Percentiles rank a stretch among this genome's conserved stretches.
These are phyloP conservation scores for Hyperoplus lanceolatus DNA, from an alignment of 2,797 vertebrate species.

Conservation along the genomic window DNA sequence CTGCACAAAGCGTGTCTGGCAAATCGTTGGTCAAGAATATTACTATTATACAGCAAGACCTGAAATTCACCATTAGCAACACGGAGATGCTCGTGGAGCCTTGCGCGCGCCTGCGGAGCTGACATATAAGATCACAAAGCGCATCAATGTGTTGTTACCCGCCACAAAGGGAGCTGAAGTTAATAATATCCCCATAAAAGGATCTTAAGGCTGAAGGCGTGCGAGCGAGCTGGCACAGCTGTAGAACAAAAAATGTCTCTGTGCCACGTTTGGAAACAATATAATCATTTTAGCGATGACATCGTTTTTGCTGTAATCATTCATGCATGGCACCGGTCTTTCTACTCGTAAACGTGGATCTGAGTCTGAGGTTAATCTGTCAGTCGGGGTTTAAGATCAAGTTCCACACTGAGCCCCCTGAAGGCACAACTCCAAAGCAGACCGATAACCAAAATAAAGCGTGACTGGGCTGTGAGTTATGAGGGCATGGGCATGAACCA, in stretches of 20 bases:
- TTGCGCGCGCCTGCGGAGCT: conserved; percentile 33
- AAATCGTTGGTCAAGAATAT: neutral
- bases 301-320: conserved; percentile 36
- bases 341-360: conserved; percentile 74
- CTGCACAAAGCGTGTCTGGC: conserved; percentile 1
- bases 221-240: conserved; percentile 17
- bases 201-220: conserved; percentile 28
- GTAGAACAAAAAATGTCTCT: neutral
- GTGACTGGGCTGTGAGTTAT: conserved; percentile 67
- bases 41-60: neutral
- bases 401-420: conserved; percentile 75
- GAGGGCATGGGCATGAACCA: conserved; percentile 59
- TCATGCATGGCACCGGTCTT: conserved; percentile 55
- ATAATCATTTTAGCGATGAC: conserved; percentile 11
- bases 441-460: conserved; percentile 73
- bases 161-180: conserved; percentile 58
- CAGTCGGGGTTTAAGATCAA: conserved; percentile 78
- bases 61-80: conserved; percentile 7
- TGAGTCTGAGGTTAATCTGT: conserved; percentile 74
- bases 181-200: conserved; percentile 53
- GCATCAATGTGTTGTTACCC: conserved; percentile 55
- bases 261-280: conserved; percentile 40
- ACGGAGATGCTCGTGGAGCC: conserved; percentile 5
- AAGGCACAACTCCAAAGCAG: conserved; percentile 69
- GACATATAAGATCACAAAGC: conserved; percentile 54